A percentile compares a stretch with the other conserved stretches of the same genome.
Evolutionary conservation across 2,113 vertebrate species (phyloP).

Genomic region (Pyxicephalus adspersus): DNA sequence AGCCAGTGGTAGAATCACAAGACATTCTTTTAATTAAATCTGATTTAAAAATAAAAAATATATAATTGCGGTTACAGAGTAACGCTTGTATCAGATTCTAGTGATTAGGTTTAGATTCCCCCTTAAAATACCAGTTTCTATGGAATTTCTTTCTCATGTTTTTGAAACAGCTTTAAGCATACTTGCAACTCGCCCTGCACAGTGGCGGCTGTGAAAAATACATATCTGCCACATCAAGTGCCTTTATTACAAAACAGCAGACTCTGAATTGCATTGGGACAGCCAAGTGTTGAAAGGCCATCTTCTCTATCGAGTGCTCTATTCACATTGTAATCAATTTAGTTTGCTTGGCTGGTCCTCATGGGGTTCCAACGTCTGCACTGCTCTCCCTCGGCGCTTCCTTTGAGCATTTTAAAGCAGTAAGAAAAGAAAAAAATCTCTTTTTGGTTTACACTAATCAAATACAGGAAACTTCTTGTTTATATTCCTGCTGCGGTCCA

Average conservation of each 20-base stretch:
- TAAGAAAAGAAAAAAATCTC: background rate
- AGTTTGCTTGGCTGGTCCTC: background rate
- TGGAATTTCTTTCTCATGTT: background rate
- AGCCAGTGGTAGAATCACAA: too few species aligned
- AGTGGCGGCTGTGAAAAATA: background rate
- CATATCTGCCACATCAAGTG: constrained; percentile 15
- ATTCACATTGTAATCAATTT: constrained; percentile 29
- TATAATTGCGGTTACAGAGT: too few species aligned
- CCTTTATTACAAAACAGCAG: constrained; percentile 15
- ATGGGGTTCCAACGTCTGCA: background rate
- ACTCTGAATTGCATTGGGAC: background rate
- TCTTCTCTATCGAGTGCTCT: background rate
- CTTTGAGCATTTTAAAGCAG: constrained; percentile 16
- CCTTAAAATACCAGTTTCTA: background rate
- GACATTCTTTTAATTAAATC: too few species aligned
- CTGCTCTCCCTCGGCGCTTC: background rate
- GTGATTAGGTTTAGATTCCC: too few species aligned
- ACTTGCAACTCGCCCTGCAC: background rate
- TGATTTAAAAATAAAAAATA: too few species aligned
- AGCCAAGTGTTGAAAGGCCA: background rate
- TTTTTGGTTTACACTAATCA: background rate
- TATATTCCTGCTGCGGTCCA: background rate
- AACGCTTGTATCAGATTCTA: too few species aligned
- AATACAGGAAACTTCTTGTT: background rate
- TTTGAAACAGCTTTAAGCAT: too few species aligned